Base-by-base conservation (phyloP, 2,888 invertebrate species). In the Euzetes globulus region DNA sequence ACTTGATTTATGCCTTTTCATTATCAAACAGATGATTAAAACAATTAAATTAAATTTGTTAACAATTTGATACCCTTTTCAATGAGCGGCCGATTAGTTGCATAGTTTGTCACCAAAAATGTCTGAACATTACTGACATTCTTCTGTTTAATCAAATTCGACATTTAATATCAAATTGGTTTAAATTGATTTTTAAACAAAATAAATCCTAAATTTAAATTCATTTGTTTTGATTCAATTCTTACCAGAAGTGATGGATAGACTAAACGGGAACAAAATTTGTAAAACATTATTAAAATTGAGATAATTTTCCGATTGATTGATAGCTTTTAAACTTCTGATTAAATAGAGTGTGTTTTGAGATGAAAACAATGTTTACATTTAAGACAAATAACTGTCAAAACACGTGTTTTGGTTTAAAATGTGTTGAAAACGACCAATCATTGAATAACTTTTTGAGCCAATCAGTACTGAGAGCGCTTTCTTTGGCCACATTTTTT, bases 1-100 rank as follows among this genome's bases (percentile, higher is more conserved):
- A 94, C 91, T 82, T 87, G 88, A 83, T 95, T 95, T 72, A 95
- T 84, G 72, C 91, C 91, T 91, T 72, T n/a, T n/a, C n/a, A n/a
- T n/a, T 63, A 72, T 75, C 22, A 27, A 17, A n/a, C n/a, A n/a
- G n/a, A n/a, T n/a, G n/a, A n/a, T n/a, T n/a, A 27, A 63, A 27
- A 29, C 63, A 63, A 63, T 63, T 29, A 29, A 63, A 29, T 29
- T 11, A 1, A 17, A 29, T 17, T 63, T 33, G 33, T 4, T 7
- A 33, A 33, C 33, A 33, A 33, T 6, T 29, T 3, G 11, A 63
- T 63, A 63, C 63, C 63, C 15, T 29, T 63, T 63, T 63, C 63
- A 63, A 63, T 63, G 33, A 63, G 27, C 15, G 63, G 63, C 22
- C 63, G 11, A 17, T 25, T 15, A 17, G 27, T 63, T 3, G 11